phyloP scores from a whole-genome alignment of 2,113 vertebrate genomes.

The Corydoras maculifer region DNA sequence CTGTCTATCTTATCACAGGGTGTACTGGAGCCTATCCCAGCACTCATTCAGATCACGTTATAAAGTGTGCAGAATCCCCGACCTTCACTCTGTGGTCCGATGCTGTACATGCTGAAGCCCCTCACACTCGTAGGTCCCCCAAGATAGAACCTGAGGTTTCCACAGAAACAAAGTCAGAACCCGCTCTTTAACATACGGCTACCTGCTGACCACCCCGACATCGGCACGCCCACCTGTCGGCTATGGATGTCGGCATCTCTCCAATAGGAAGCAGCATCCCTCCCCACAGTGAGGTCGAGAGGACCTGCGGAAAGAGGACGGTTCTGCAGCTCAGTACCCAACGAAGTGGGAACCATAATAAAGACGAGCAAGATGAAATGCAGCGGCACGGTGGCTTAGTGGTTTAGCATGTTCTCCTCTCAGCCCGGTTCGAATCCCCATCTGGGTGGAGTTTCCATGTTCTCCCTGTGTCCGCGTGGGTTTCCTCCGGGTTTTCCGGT shows the following conservation, averaged over 20 bases:
- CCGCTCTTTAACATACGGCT: background rate
- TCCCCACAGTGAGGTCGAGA: constrained; percentile 87
- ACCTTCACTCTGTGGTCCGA: constrained; percentile 97
- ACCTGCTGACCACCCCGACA: too few species aligned
- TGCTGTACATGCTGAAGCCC: constrained; percentile 98
- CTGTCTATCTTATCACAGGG: too few species aligned
- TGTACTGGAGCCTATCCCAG: too few species aligned
- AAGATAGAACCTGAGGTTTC: constrained; percentile 80
- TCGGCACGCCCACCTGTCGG: constrained; percentile 73
- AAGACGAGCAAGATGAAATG: background rate
- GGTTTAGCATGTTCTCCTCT: too few species aligned
- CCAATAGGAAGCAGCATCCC: constrained; percentile 87
- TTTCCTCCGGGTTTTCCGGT: too few species aligned
- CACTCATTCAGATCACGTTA: too few species aligned
- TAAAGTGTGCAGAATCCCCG: constrained; percentile 28
- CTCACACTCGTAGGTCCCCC: constrained; percentile 93
- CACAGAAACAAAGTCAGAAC: background rate
- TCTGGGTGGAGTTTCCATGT: too few species aligned
- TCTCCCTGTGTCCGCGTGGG: too few species aligned
- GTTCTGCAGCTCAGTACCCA: background rate
- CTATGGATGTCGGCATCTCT: constrained; percentile 81
- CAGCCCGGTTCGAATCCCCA: too few species aligned
- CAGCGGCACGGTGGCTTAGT: too few species aligned
- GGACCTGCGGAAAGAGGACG: constrained; percentile 63
- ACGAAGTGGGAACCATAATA: background rate